Evolutionary conservation across 2,888 invertebrate genomes (phyloP), one percentile per base, ranked within the genome.

Genomic region (Adineta ricciae): DNA sequence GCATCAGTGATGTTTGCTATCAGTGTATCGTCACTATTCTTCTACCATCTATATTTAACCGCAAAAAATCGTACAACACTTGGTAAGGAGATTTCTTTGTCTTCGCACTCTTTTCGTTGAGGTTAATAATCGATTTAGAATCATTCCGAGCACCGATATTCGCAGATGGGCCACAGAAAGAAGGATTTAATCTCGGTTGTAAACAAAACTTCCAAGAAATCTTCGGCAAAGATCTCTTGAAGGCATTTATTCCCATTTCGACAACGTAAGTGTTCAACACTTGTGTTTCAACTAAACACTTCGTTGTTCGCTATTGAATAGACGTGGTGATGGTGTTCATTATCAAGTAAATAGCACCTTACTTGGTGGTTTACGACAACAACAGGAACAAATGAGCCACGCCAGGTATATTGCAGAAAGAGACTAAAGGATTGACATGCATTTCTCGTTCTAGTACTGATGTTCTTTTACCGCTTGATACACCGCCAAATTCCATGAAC

Each of bases 1-100:
- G 96, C 97, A 87, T 94, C 97, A 83, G 93, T 96, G 86, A 97
- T 99, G 97, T 99, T 99, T 92, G 96, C 95, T 88, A 94, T 98
- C 88, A 97, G 97, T 91, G 93, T 99, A 89, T 94, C 95, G 86
- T 97, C 96, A 85, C 93, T 99, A 87, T 96, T 99, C 92, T 94
- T 95, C 89, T 99, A 99, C 92, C 99, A 99, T 91, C 94, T 96
- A 91, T 98, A 95, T 91, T 93, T 99, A 89, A 95, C 96, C 87
- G 92, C 94, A 86, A 93, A 94, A 89, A 99, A 99, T 92, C 93
- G 96, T 91, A 96, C 97, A 83, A 99, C 99, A 49, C 92, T 99
- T 91, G 97, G 97, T 96, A 91, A 64, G 27, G 27, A 0, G 27
- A 36, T 14, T 5, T 32, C 3, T 50, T 9, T 19, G 11, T 50